phyloP scores from a whole-genome alignment of 2,797 vertebrate species.

The Fistularia tabacaria region DNA sequence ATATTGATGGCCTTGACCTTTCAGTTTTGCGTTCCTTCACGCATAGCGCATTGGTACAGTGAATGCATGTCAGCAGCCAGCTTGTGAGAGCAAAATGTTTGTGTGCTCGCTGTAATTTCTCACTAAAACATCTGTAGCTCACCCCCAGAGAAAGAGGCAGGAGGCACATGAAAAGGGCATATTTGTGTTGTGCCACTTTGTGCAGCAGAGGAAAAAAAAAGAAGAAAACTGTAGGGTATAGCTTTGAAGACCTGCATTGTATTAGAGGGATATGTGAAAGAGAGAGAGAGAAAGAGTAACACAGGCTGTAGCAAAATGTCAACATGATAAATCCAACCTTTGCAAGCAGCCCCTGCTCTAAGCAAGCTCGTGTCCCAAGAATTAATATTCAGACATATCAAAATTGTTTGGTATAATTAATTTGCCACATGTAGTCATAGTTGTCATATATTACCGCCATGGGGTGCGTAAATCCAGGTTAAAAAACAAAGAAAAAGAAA shows the following conservation, averaged over 20 bases:
- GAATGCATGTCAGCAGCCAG: constrained; percentile 52
- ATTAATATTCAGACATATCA: constrained; percentile 80
- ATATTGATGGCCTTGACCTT: constrained; percentile 76
- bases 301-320: constrained; percentile 73
- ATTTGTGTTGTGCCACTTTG: constrained; percentile 62
- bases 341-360: constrained; percentile 72
- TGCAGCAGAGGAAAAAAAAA: constrained; percentile 17
- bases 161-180: constrained; percentile 70
- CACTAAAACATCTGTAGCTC: constrained; percentile 58
- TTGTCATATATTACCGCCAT: constrained; percentile 61
- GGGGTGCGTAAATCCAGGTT: constrained; percentile 75
- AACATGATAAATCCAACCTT: constrained; percentile 83
- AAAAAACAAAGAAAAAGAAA: constrained; percentile 14
- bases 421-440: constrained; percentile 57
- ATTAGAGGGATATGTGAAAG: constrained; percentile 1
- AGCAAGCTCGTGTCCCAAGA: constrained; percentile 63
- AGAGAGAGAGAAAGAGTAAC: constrained; percentile 31
- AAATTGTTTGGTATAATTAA: constrained; percentile 81
- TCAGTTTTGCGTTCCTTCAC: constrained; percentile 62
- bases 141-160: constrained; percentile 56
- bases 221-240: constrained; percentile 48
- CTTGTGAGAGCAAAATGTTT: constrained; percentile 50
- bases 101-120: constrained; percentile 61
- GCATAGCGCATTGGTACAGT: constrained; percentile 51
- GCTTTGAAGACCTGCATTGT: constrained; percentile 61